These are phyloP conservation scores for Tokudaia muenninki DNA, from an alignment of 2,797 vertebrate species.

Conservation along the genomic window DNA sequence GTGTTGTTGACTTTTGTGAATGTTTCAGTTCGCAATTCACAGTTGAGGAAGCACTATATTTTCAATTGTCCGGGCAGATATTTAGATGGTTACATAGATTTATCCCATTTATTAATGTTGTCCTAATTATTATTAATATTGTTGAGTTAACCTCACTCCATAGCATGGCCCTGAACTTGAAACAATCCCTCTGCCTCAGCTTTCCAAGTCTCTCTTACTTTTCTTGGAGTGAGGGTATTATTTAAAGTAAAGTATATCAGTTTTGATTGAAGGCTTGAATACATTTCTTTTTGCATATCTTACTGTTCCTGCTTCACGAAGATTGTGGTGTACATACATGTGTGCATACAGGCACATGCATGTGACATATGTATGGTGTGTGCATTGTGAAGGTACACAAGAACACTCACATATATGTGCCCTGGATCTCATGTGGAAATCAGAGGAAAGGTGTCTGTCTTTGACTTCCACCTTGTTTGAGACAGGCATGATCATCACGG, in stretches of 20 bases:
- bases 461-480: background rate
- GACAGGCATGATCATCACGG: background rate
- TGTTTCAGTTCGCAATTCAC: background rate
- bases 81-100: background rate
- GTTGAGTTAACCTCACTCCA: background rate
- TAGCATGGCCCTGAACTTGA: background rate
- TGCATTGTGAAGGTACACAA: background rate
- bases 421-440: background rate
- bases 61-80: background rate
- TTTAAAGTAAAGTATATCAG: background rate
- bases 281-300: conserved; percentile 1
- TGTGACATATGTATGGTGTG: background rate
- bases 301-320: background rate
- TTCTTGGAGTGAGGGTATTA: background rate
- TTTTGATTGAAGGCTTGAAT: background rate
- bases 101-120: background rate
- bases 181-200: background rate
- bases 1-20: background rate
- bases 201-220: background rate
- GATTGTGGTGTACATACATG: background rate
- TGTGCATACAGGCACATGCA: background rate
- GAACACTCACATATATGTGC: background rate
- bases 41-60: background rate
- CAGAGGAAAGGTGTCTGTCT: background rate
- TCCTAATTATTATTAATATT: background rate